Percentiles rank a stretch among this genome's conserved stretches.
phyloP scores from a whole-genome alignment of 2,888 invertebrate genomes.

The Epinotia ramella region DNA sequence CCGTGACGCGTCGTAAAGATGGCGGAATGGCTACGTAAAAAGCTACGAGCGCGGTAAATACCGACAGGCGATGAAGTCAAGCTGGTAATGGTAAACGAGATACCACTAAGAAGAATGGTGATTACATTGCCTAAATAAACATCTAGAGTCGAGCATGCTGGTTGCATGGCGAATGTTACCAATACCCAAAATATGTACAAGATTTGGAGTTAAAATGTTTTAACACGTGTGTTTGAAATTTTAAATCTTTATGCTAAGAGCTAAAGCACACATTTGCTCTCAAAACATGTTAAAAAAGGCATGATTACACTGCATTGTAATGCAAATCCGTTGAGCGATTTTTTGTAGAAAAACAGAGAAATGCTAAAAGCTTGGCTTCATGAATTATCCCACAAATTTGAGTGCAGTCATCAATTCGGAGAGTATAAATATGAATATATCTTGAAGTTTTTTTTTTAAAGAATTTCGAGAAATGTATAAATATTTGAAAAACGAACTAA shows the following conservation, averaged over 20 bases:
- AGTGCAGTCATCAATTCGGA: background rate
- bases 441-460: too few species aligned
- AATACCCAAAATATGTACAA: background rate
- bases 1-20: slow-evolving; percentile 76
- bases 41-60: slow-evolving; percentile 79
- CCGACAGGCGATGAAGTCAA: slow-evolving; percentile 75
- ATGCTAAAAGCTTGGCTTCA: slow-evolving; percentile 39
- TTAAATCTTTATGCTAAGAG: slow-evolving; percentile 38
- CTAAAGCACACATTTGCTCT: slow-evolving; percentile 46
- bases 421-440: too few species aligned
- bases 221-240: slow-evolving; percentile 11
- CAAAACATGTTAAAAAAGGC: slow-evolving; percentile 47
- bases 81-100: slow-evolving; percentile 60
- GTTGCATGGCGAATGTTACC: background rate
- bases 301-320: slow-evolving; percentile 49
- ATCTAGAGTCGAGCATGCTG: background rate
- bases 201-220: background rate
- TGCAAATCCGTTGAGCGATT: slow-evolving; percentile 51
- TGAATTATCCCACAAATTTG: slow-evolving; percentile 36
- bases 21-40: slow-evolving; percentile 75
- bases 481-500: background rate
- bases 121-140: slow-evolving; percentile 6
- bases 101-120: slow-evolving; percentile 48
- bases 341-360: slow-evolving; percentile 45
- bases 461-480: background rate